Base-by-base conservation (phyloP, 1,140 invertebrate genomes). In the Harpegnathos saltator region DNA sequence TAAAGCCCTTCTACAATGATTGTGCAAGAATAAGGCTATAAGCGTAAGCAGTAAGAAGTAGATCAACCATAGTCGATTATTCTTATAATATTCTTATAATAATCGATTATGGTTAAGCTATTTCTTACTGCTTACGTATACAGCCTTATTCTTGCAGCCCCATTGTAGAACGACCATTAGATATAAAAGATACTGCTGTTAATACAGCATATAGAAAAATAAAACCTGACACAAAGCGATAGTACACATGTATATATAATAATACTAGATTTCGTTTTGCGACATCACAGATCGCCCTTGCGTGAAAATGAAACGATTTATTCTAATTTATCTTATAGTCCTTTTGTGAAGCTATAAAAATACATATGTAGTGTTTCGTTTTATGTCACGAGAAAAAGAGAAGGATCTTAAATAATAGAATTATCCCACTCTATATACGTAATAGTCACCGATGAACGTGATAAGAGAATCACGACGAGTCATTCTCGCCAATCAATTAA, bases 341-440 rank as follows among this genome's bases (percentile, higher is more conserved):
- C 11, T 56, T 3, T 78, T 62, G 38, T 11, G 14, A 65, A 29
- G n/a, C 14, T 33, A 22, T 44, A 19, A 56, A n/a, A 66, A 22
- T 26, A n/a, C 74, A 62, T 19, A 52, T 33, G n/a, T 14, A 56
- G n/a, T 5, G 66, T 26, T 56, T 12, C 15, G n/a, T 69, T 69
- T 68, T 56, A 56, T n/a, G 19, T 78, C 9, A 26, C 29, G 54
- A 75, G 9, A 44, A 44, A n/a, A n/a, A 78, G 26, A 77, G 17
- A 54, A 66, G 22, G 4, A 3, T 44, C n/a, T 1, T 12, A 77
- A 14, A 48, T 74, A 9, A 61, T 48, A 29, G 24, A 75, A 75
- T 52, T 68, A 56, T 19, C 15, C 66, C 62, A 44, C 62, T 78
- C 62, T 54, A 22, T 52, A 24, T 17, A 50, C 3, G 15, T 24